These are phyloP conservation scores for Drosophila anomalipes DNA, from an alignment of 2,888 invertebrate genomes.

Conservation along the genomic window DNA sequence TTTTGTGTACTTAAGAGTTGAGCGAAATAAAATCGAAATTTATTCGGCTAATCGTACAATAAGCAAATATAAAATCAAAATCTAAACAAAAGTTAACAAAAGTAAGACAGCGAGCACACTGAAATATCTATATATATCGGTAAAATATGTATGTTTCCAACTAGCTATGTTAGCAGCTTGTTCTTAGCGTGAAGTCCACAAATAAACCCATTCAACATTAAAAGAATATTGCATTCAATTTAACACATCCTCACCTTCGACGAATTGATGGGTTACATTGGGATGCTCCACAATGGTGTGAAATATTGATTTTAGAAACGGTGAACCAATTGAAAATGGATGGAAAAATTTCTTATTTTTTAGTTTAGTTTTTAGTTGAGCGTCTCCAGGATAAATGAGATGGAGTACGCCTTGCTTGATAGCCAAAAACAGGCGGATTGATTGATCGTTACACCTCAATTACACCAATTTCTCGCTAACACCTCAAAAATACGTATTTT, in stretches of 20 bases:
- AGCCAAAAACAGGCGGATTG: constrained; percentile 52
- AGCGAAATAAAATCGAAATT: neutral
- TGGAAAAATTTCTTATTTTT: constrained; percentile 27
- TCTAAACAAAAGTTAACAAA: neutral
- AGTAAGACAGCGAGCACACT: neutral
- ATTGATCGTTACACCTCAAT: neutral
- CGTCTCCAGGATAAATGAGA: constrained; percentile 24
- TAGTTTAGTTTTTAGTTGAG: constrained; percentile 12
- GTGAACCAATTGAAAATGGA: constrained; percentile 37
- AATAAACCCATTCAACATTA: neutral
- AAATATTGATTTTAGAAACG: constrained; percentile 17
- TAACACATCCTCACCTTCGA: constrained; percentile 17
- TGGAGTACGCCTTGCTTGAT: constrained; percentile 30
- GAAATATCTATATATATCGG: neutral
- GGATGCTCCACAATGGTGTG: constrained; percentile 1
- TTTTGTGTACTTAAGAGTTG: neutral
- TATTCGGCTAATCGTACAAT: neutral
- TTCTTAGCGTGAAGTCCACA: no score
- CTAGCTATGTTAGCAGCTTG: neutral
- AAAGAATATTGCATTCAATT: neutral
- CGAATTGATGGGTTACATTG: neutral
- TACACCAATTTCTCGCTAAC: no score
- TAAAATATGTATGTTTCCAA: neutral
- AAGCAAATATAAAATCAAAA: neutral
- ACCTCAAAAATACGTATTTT: no score